A percentile compares a stretch with the other conserved stretches of the same genome.
Conservation (phyloP, 2,888 invertebrate genomes). For the Vesta saturnalis region DNA sequence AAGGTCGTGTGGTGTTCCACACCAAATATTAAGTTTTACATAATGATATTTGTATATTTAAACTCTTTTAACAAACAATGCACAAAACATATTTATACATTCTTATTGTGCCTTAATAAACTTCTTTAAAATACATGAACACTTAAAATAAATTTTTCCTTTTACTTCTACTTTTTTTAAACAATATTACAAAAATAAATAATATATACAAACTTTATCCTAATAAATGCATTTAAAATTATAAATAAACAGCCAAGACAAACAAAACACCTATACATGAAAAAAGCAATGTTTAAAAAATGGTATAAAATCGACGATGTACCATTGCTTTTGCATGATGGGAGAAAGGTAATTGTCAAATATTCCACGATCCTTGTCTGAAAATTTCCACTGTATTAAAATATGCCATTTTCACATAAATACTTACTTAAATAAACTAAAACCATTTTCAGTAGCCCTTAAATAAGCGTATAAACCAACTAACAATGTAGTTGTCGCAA, state of each 20-base stretch:
- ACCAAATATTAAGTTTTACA: too few relatives aligned
- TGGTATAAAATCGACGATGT: constrained; percentile 50
- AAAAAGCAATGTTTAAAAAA: constrained; percentile 40
- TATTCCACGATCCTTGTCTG: constrained; percentile 44
- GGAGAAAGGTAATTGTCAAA: constrained; percentile 49
- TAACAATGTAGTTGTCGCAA: constrained; percentile 68
- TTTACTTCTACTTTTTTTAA: background rate
- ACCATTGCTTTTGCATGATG: constrained; percentile 44
- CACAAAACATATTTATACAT: too few relatives aligned
- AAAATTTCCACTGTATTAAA: constrained; percentile 43
- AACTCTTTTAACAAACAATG: too few relatives aligned
- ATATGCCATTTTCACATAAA: constrained; percentile 6
- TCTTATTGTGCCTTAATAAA: constrained; percentile 6
- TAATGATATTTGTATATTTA: too few relatives aligned
- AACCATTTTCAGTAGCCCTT: constrained; percentile 59
- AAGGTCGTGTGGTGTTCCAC: too few relatives aligned
- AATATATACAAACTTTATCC: constrained; percentile 31
- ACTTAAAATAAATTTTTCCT: background rate
- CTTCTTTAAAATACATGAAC: constrained; percentile 8
- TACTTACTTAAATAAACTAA: constrained; percentile 54
- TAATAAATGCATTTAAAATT: constrained; percentile 31
- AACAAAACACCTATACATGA: background rate
- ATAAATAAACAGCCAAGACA: constrained; percentile 15
- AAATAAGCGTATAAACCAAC: constrained; percentile 69
- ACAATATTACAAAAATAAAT: constrained; percentile 36